Percentiles rank a stretch among this genome's conserved stretches.
phyloP scores from a whole-genome alignment of 2,888 invertebrate species.

The Scaptomyza caliginosa region DNA sequence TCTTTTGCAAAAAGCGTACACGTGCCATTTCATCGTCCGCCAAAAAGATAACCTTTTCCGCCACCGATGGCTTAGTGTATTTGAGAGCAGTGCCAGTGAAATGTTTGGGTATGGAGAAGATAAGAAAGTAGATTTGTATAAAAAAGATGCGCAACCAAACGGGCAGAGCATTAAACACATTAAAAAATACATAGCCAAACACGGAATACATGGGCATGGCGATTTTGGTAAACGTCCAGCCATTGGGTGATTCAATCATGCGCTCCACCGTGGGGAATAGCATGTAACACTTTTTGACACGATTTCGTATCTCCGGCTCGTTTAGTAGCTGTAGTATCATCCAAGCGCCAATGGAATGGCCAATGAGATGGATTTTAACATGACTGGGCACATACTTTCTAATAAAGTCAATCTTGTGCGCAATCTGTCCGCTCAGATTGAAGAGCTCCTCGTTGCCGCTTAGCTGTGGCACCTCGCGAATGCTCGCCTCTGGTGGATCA shows the following conservation, averaged over 20 bases:
- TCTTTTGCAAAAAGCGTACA: conserved; percentile 88
- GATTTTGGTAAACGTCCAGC: conserved; percentile 88
- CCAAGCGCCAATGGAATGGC: conserved; percentile 96
- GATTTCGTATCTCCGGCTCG: conserved; percentile 85
- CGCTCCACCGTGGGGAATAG: conserved; percentile 95
- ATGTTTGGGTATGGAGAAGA: conserved; percentile 85
- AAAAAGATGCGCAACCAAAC: conserved; percentile 84
- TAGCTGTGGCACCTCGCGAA: conserved; percentile 84
- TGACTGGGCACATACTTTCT: conserved; percentile 88
- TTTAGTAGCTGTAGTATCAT: conserved; percentile 90
- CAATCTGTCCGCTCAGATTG: conserved; percentile 89
- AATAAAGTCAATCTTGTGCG: conserved; percentile 86
- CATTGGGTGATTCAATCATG: conserved; percentile 91
- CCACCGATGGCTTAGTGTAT: conserved; percentile 86
- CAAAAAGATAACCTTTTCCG: conserved; percentile 88
- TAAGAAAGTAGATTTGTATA: conserved; percentile 86
- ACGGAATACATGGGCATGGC: conserved; percentile 85
- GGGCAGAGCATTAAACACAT: conserved; percentile 86
- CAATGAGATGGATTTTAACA: conserved; percentile 91
- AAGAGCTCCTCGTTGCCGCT: conserved; percentile 87
- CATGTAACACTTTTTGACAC: conserved; percentile 88
- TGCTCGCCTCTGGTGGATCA: conserved; percentile 86
- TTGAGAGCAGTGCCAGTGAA: conserved; percentile 85
- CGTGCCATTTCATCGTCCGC: conserved; percentile 92
- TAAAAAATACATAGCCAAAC: conserved; percentile 84